phyloP scores from a whole-genome alignment of 2,797 vertebrate species.

The Pagetopsis macropterus region DNA sequence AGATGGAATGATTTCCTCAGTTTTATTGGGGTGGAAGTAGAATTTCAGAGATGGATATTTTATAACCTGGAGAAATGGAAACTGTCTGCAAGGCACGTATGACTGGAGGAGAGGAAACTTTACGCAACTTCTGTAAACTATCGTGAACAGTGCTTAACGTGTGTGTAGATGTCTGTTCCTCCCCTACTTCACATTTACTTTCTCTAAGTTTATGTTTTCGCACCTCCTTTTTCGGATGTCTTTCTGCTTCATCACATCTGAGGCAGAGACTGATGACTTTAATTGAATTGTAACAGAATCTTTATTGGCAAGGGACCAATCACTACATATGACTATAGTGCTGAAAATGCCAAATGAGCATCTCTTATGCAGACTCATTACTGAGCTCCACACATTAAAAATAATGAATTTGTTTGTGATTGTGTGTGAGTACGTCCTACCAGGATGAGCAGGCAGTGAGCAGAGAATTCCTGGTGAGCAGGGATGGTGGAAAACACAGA shows the following conservation, averaged over 20 bases:
- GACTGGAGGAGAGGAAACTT: neutral
- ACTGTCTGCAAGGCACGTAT: neutral
- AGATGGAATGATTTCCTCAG: neutral
- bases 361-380: neutral
- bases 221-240: neutral
- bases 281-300: constrained; percentile 3
- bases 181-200: neutral
- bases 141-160: neutral
- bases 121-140: neutral
- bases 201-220: neutral
- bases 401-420: too few species aligned
- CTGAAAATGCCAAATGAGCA: constrained; percentile 11
- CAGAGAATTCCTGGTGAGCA: constrained; percentile 91
- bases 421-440: constrained; percentile 79
- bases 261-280: neutral
- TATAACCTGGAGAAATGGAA: neutral
- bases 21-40: neutral
- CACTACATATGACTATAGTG: constrained; percentile 13
- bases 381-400: too few species aligned
- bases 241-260: constrained; percentile 26
- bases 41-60: neutral
- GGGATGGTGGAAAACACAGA: constrained; percentile 98
- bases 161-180: neutral
- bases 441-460: constrained; percentile 97
- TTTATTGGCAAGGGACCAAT: constrained; percentile 1